Conservation (phyloP, 1,140 invertebrate species). For the Drosophila triauraria region DNA sequence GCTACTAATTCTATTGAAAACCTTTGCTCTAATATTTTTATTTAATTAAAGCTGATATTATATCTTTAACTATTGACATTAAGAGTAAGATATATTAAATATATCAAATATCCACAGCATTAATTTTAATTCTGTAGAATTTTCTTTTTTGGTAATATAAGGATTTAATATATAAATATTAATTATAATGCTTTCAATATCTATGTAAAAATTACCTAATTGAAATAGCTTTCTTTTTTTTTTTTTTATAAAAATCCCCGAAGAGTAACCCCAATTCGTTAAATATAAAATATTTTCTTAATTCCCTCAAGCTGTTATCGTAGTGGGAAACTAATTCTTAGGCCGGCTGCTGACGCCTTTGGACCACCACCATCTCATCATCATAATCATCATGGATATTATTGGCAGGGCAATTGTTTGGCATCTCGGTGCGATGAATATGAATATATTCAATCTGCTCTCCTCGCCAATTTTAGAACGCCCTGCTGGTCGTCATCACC, state of each 20-base stretch:
- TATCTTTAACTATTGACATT: no score
- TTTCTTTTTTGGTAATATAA: no score
- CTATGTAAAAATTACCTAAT: no score
- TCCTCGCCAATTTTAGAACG: slow-evolving; percentile 53
- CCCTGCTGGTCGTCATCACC: slow-evolving; percentile 20
- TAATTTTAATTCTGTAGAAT: no score
- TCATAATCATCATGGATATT: slow-evolving; percentile 13
- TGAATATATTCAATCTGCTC: slow-evolving; percentile 18
- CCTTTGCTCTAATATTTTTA: no score
- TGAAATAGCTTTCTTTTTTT: no score
- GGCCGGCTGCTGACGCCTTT: slow-evolving; percentile 54
- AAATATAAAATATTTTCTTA: neutral
- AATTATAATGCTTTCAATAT: no score
- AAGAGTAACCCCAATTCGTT: slow-evolving; percentile 13
- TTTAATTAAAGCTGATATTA: no score
- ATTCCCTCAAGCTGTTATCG: slow-evolving; percentile 10
- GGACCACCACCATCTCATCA: slow-evolving; percentile 35
- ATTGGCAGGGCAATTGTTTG: slow-evolving; percentile 21
- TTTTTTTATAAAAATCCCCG: neutral
- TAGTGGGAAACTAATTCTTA: slow-evolving; percentile 37
- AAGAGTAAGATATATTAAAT: no score
- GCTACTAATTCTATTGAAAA: no score
- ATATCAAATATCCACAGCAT: no score
- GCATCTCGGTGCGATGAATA: slow-evolving; percentile 24
- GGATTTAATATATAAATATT: no score